These are phyloP conservation scores for Falco berigora DNA, from an alignment of 2,797 vertebrate species.

Conservation along the genomic window DNA sequence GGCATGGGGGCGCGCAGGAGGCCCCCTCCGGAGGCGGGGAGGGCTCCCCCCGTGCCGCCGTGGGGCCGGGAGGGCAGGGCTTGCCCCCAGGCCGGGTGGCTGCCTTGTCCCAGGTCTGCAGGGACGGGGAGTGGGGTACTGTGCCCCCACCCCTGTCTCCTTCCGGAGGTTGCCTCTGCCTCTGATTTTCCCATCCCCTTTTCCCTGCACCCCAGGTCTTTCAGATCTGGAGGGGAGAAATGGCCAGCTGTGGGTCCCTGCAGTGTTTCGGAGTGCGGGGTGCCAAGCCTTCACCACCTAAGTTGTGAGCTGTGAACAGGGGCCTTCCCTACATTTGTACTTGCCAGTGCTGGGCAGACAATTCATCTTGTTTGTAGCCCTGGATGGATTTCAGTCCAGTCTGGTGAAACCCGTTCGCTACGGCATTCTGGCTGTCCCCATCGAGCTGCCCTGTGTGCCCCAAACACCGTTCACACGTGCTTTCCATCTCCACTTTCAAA, in stretches of 20 bases:
- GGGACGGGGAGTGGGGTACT: background rate
- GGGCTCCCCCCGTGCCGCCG: too few species aligned
- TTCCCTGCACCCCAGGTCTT: background rate
- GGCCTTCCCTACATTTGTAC: background rate
- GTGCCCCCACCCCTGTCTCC: fast-evolving
- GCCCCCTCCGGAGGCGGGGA: too few species aligned
- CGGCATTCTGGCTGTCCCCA: background rate
- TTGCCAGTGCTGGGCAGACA: background rate
- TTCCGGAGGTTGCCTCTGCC: background rate
- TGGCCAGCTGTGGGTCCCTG: too few species aligned
- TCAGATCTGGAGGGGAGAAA: too few species aligned
- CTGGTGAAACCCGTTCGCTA: background rate
- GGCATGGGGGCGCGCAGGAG: background rate
- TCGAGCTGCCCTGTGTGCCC: background rate
- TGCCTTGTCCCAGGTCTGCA: background rate
- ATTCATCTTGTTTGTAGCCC: background rate
- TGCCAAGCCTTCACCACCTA: fast-evolving
- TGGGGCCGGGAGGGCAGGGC: too few species aligned
- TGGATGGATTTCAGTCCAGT: background rate
- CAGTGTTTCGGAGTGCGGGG: fast-evolving
- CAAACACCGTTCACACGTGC: fast-evolving
- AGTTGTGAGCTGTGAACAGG: background rate
- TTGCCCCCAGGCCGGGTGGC: too few species aligned
- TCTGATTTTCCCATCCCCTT: fast-evolving
- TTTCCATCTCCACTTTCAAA: background rate